These are phyloP conservation scores for Chiridota heheva DNA, from an alignment of 35 echinoderm and acorn worm species.

Conservation along the genomic window DNA sequence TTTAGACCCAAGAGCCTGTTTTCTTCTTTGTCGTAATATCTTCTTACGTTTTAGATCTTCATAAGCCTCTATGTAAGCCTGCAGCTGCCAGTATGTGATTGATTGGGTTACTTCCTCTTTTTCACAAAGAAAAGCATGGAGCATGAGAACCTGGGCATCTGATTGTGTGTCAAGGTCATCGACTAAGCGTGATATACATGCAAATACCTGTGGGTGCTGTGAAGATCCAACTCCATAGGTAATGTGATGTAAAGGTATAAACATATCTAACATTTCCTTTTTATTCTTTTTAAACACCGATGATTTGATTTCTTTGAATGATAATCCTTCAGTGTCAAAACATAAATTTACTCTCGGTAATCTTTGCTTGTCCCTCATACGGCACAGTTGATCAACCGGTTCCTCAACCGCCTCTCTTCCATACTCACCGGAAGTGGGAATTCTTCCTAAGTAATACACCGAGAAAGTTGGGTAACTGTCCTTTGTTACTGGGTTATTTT, in stretches of 20 bases:
- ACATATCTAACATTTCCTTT: constrained; percentile 76
- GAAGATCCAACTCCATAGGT: constrained; percentile 85
- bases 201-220: constrained; percentile 81
- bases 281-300: constrained; percentile 62
- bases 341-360: constrained; percentile 63
- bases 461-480: constrained; percentile 80
- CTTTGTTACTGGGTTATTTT: neutral
- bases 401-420: constrained; percentile 79
- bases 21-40: constrained; percentile 57
- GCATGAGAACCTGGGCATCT: constrained; percentile 64
- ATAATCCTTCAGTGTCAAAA: constrained; percentile 82
- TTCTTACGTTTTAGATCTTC: constrained; percentile 90
- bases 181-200: constrained; percentile 72
- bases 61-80: constrained; percentile 97
- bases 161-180: constrained; percentile 54
- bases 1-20: constrained; percentile 55
- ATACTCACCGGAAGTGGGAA: constrained; percentile 77
- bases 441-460: constrained; percentile 82
- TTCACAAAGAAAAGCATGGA: constrained; percentile 91
- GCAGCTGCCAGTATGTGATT: constrained; percentile 96
- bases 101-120: constrained; percentile 68
- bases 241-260: constrained; percentile 83
- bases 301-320: constrained; percentile 64
- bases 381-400: constrained; percentile 88
- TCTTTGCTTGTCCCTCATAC: constrained; percentile 91